These are phyloP conservation scores for Thaumetopoea pityocampa DNA, from an alignment of 1,140 invertebrate species.

Conservation along the genomic window DNA sequence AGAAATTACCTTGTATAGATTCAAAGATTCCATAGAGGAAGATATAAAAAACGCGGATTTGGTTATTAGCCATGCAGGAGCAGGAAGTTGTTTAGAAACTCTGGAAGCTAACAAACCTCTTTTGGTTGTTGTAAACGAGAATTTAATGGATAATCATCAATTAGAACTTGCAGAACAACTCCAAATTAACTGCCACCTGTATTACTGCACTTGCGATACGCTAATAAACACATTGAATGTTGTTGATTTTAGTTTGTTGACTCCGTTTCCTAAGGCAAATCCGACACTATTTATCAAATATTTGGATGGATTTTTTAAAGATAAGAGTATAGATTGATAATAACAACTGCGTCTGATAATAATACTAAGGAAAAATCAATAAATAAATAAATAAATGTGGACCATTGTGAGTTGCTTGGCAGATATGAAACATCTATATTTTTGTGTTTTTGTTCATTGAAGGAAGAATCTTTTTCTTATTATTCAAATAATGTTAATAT, in stretches of 20 bases:
- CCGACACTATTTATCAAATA: conserved; percentile 75
- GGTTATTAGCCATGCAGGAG: conserved; percentile 96
- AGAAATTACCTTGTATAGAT: conserved; percentile 77
- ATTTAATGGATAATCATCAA: conserved; percentile 97
- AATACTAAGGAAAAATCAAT: too few species aligned
- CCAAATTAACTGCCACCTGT: conserved; percentile 82
- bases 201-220: conserved; percentile 83
- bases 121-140: conserved; percentile 95
- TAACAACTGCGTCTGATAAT: too few species aligned
- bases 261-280: conserved; percentile 77
- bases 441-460: too few species aligned
- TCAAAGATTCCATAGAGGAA: conserved; percentile 81
- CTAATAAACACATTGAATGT: conserved; percentile 76
- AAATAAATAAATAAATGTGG: too few species aligned
- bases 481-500: too few species aligned
- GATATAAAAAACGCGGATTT: conserved; percentile 87
- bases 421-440: too few species aligned
- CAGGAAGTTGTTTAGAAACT: conserved; percentile 94
- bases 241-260: conserved; percentile 78
- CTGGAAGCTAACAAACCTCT: conserved; percentile 87
- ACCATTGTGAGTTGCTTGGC: too few species aligned
- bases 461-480: too few species aligned
- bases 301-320: conserved; percentile 75
- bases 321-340: conserved; percentile 12
- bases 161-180: conserved; percentile 92